A percentile compares a stretch with the other conserved stretches of the same genome.
phyloP scores from a whole-genome alignment of 1,140 invertebrate genomes.

The Heliconius nattereri region DNA sequence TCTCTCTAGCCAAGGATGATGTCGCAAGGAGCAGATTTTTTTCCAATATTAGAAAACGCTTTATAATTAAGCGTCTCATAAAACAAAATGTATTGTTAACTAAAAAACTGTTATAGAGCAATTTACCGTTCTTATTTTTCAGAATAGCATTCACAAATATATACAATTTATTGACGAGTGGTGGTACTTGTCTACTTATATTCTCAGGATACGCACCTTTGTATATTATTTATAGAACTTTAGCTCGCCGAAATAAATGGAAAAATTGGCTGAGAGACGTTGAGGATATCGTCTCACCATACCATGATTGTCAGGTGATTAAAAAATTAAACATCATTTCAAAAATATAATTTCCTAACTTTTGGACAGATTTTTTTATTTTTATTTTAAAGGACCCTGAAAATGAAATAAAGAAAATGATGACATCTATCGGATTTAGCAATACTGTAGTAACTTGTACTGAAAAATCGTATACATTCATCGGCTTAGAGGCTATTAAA shows the following conservation, averaged over 20 bases:
- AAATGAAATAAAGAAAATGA: slow-evolving; percentile 82
- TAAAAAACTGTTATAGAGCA: too few species aligned
- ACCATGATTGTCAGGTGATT: slow-evolving; percentile 81
- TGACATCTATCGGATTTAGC: slow-evolving; percentile 70
- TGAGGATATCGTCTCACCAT: slow-evolving; percentile 84
- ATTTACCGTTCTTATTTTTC: slow-evolving; percentile 26
- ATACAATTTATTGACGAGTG: slow-evolving; percentile 83
- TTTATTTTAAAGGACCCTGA: slow-evolving; percentile 80
- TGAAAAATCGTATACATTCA: too few species aligned
- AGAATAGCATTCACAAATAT: slow-evolving; percentile 86
- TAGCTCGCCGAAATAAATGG: slow-evolving; percentile 84
- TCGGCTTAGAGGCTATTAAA: slow-evolving; percentile 58
- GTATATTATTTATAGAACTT: slow-evolving; percentile 85
- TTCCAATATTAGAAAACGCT: too few species aligned
- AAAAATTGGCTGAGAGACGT: slow-evolving; percentile 85
- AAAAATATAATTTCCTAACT: too few species aligned
- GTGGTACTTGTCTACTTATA: slow-evolving; percentile 86
- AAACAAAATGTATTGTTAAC: too few species aligned
- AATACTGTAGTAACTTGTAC: too few species aligned
- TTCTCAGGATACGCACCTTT: slow-evolving; percentile 87
- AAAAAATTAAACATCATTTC: neutral
- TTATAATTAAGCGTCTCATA: too few species aligned
- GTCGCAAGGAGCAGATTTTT: too few species aligned
- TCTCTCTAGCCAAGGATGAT: too few species aligned
- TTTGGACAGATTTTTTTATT: neutral